These are phyloP conservation scores for Epinotia nisella DNA, from an alignment of 2,888 invertebrate species.

Conservation along the genomic window DNA sequence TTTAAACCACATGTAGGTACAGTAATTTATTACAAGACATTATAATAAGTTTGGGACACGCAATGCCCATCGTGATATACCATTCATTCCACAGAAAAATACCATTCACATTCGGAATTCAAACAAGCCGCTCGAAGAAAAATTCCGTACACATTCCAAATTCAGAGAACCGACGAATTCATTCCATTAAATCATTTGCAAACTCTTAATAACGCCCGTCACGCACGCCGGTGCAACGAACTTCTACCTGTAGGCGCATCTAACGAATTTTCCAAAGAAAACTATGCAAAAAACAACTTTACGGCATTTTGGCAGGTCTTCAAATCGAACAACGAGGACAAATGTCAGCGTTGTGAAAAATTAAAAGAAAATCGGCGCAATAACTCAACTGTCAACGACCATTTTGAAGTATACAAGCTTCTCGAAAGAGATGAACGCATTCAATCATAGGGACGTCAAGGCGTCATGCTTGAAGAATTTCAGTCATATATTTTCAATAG, in stretches of 20 bases:
- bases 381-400: conserved; percentile 26
- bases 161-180: conserved; percentile 38
- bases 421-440: conserved; percentile 13
- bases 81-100: conserved; percentile 17
- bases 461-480: conserved; percentile 13
- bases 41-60: neutral
- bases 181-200: conserved; percentile 39
- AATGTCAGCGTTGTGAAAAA: conserved; percentile 19
- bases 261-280: conserved; percentile 1
- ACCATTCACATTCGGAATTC: conserved; percentile 27
- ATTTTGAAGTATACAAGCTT: conserved; percentile 19
- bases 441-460: conserved; percentile 28
- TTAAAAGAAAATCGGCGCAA: conserved; percentile 32
- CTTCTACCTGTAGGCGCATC: conserved; percentile 6
- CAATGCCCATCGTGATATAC: neutral
- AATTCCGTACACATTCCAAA: conserved; percentile 22
- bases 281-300: neutral
- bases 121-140: conserved; percentile 19
- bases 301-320: neutral
- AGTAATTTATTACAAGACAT: neutral
- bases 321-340: conserved; percentile 1
- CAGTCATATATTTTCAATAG: conserved; percentile 16
- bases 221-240: conserved; percentile 38
- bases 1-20: neutral
- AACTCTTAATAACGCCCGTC: conserved; percentile 30